These are phyloP conservation scores for Podarcis lilfordi DNA, from an alignment of 2,797 vertebrate species.

Conservation along the genomic window DNA sequence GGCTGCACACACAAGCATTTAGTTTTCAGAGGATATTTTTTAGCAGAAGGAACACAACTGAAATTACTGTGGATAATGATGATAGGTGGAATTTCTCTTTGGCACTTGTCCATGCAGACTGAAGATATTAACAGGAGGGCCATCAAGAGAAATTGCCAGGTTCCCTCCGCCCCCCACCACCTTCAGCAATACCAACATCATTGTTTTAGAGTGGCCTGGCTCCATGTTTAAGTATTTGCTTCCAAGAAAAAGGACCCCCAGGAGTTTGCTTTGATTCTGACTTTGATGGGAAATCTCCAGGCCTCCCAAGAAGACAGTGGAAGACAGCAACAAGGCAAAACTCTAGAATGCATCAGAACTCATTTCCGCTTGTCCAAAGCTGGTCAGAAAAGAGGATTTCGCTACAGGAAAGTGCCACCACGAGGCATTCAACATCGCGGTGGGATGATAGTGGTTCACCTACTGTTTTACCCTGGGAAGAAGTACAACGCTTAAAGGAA, in stretches of 20 bases:
- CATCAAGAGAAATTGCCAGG: conserved; percentile 55
- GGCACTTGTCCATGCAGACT: conserved; percentile 69
- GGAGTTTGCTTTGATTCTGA: conserved; percentile 68
- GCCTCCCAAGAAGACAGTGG: conserved; percentile 63
- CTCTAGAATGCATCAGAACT: conserved; percentile 43
- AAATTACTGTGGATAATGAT: conserved; percentile 50
- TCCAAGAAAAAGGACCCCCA: conserved; percentile 66
- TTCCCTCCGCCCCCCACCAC: conserved; percentile 31
- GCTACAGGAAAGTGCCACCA: conserved; percentile 30
- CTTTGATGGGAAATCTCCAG: conserved; percentile 58
- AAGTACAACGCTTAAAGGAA: background rate
- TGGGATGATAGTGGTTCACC: background rate
- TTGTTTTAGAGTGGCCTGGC: conserved; percentile 59
- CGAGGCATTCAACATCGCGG: conserved; percentile 22
- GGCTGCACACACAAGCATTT: conserved; percentile 47
- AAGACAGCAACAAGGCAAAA: conserved; percentile 59
- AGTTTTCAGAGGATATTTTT: conserved; percentile 39
- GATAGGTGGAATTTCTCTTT: conserved; percentile 67
- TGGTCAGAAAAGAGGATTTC: conserved; percentile 52
- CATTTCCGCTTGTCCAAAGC: conserved; percentile 42
- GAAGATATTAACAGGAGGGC: conserved; percentile 64
- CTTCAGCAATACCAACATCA: conserved; percentile 48
- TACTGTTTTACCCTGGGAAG: background rate
- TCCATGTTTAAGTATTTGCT: conserved; percentile 68
- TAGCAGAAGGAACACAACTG: conserved; percentile 36